phyloP scores from a whole-genome alignment of 2,797 vertebrate genomes.

The Siniperca scherzeri region DNA sequence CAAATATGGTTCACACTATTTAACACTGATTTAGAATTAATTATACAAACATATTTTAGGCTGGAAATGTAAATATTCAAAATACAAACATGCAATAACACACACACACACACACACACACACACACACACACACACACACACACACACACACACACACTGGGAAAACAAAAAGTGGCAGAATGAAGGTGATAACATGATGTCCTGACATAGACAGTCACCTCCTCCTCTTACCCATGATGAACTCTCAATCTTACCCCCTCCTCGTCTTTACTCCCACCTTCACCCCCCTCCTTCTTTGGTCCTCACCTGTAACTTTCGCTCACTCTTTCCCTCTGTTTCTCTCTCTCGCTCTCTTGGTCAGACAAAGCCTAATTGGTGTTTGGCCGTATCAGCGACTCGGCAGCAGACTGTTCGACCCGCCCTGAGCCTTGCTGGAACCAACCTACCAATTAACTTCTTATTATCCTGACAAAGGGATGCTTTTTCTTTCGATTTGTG shows the following conservation, averaged over 20 bases:
- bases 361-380: constrained; percentile 47
- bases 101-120: not conserved
- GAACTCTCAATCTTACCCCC: not conserved
- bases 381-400: constrained; percentile 32
- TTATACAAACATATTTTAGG: not conserved
- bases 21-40: constrained; percentile 5
- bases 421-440: constrained; percentile 24
- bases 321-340: not conserved
- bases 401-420: constrained; percentile 32
- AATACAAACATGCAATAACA: not conserved
- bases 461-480: constrained; percentile 37
- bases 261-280: not conserved
- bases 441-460: constrained; percentile 50
- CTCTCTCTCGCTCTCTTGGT: not conserved
- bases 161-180: not conserved
- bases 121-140: not conserved
- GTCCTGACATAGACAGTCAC: not conserved
- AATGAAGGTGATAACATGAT: not conserved
- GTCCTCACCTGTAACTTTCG: not conserved
- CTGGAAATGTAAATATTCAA: not conserved
- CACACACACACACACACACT: not conserved
- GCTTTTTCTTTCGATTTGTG: constrained; percentile 2
- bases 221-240: not conserved
- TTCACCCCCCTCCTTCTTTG: not conserved
- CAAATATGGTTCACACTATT: constrained; percentile 10